Conservation (phyloP, 2,888 invertebrate genomes). For the Mesopsocus fuscifrons region DNA sequence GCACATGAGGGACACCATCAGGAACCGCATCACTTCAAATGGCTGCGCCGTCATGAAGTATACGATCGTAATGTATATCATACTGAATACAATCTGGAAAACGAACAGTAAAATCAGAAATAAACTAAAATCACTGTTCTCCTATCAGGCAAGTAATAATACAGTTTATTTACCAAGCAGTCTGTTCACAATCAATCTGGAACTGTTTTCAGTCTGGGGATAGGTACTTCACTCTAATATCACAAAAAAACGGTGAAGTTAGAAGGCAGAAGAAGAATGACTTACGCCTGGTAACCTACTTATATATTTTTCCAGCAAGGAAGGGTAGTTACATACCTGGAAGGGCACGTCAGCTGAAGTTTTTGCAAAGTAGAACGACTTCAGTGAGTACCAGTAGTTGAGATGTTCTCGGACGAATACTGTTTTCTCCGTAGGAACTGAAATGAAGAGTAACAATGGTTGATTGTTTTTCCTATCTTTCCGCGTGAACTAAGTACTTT, state of each 20-base stretch:
- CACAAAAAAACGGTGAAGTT: too few species aligned
- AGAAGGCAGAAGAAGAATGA: too few species aligned
- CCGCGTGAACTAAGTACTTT: too few species aligned
- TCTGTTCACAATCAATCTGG: too few species aligned
- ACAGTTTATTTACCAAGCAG: too few species aligned
- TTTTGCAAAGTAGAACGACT: conserved; percentile 92
- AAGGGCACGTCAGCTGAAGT: conserved; percentile 93
- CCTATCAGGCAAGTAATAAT: too few species aligned
- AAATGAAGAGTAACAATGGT: conserved; percentile 21
- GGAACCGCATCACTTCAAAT: conserved; percentile 62
- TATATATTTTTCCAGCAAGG: too few species aligned
- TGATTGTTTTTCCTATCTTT: neutral
- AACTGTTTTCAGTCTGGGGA: too few species aligned
- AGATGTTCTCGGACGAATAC: conserved; percentile 88
- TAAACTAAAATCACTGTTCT: too few species aligned
- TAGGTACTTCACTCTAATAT: too few species aligned
- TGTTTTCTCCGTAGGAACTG: conserved; percentile 91
- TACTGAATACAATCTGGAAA: conserved; percentile 63
- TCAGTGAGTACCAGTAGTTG: conserved; percentile 93
- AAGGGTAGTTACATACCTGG: conserved; percentile 73
- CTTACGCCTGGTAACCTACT: too few species aligned
- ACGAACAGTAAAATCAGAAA: conserved; percentile 12
- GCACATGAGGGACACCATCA: conserved; percentile 55
- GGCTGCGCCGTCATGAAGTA: conserved; percentile 94
- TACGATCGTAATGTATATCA: conserved; percentile 73